Base-by-base conservation (phyloP, 2,888 invertebrate genomes). In the Dascillus cervinus region DNA sequence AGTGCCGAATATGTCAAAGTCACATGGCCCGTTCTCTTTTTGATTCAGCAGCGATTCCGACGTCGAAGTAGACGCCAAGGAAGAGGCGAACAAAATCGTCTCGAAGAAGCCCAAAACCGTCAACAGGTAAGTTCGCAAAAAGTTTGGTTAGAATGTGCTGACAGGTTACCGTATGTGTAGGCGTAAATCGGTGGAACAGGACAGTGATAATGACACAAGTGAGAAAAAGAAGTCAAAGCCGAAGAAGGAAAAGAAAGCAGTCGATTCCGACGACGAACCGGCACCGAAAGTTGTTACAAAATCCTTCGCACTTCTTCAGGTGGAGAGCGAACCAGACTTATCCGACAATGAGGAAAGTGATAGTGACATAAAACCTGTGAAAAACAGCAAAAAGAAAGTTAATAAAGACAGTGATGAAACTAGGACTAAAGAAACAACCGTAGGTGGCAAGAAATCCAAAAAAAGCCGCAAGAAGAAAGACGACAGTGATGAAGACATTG, bases 401-500 rank as follows among this genome's bases (percentile, higher is more conserved):
- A 64, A 61, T 35, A 58, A 60, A 37, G 55, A 62, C 38, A 62
- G 63, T 50, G 57, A 65, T 41, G 61, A 62, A 40, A n/a, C n/a
- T n/a, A 50, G 56, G 56, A 64, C 57, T 51, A 65, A 62, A 47
- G 56, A 59, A 28, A 50, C 41, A 36, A 33, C 35, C 33, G 34
- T 33, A 32, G 52, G 50, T 32, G 75, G 74, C 11, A 83, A 83
- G 58, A 83, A 84, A 58, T 74, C 77, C 2, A 84, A 83, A 55
- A 83, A 82, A 60, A 64, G 71, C 3, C 79, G 77, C 54, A 75
- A 79, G 53, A 85, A 81, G 66, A 79, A 77, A 44, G 77, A 80
- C 50, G 82, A 82, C 31, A 83, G 83, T 53, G 82, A 82, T 60
- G 84, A 85, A 40, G 88, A 88, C 58, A 66, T 89, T 37, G 88